Conservation (phyloP, 2,113 vertebrate genomes). For the Cercocebus atys region DNA sequence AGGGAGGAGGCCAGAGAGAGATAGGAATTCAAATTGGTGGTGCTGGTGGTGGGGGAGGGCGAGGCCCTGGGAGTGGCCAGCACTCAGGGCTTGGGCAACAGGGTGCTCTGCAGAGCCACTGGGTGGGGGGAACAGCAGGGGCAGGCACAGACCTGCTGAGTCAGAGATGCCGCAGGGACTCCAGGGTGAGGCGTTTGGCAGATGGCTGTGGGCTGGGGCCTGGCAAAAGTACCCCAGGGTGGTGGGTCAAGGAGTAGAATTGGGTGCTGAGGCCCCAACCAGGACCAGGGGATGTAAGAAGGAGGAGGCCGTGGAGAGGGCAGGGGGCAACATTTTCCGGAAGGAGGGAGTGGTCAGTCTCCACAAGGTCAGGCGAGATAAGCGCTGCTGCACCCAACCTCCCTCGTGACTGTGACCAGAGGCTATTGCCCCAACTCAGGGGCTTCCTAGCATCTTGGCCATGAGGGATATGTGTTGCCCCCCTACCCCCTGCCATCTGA, state of each 20-base stretch:
- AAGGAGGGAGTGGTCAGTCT: slow-evolving; percentile 72
- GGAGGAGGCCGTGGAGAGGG: slow-evolving; percentile 48
- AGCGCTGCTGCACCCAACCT: slow-evolving; percentile 43
- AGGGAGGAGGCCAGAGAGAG: slow-evolving; percentile 40
- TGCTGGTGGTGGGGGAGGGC: neutral
- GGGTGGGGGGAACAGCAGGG: neutral
- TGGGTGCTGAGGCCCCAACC: neutral
- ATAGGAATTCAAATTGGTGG: slow-evolving; percentile 69
- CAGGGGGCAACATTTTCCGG: slow-evolving; percentile 64
- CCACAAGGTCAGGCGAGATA: slow-evolving; percentile 76
- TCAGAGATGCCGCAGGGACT: slow-evolving; percentile 51
- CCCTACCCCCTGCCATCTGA: neutral
- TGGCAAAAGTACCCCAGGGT: neutral
- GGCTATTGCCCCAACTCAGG: slow-evolving; percentile 19
- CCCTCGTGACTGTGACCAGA: slow-evolving; percentile 62
- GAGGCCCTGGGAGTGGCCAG: slow-evolving; percentile 53
- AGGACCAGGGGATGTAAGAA: slow-evolving; percentile 31
- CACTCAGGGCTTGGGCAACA: slow-evolving; percentile 57
- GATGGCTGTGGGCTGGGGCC: neutral
- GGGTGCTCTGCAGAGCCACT: neutral
- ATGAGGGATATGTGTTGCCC: neutral
- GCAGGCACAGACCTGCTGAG: slow-evolving; percentile 56
- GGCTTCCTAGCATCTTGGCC: slow-evolving; percentile 51
- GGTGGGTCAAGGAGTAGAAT: neutral
- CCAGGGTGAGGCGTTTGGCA: neutral